Conservation (phyloP, 2,888 invertebrate genomes). For the Tetranychus piercei region DNA sequence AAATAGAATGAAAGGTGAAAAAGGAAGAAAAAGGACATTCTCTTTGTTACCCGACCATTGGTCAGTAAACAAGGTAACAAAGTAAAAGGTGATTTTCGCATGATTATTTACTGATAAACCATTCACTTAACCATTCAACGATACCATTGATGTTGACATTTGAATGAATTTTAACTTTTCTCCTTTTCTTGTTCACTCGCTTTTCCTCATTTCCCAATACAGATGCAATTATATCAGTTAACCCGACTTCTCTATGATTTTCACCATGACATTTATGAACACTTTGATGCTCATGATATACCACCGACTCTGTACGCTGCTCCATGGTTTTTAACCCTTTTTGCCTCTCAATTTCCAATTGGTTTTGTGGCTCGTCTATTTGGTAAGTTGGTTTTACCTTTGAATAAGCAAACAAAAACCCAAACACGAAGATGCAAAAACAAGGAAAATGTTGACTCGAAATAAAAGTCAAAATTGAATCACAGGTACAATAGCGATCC, state of each 20-base stretch:
- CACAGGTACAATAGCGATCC: background rate
- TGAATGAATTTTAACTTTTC: no score
- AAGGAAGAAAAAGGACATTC: no score
- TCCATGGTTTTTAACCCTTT: slow-evolving; percentile 85
- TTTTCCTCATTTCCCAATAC: slow-evolving; percentile 28
- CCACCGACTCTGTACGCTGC: slow-evolving; percentile 86
- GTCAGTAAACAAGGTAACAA: no score
- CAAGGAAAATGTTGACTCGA: background rate
- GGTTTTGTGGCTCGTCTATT: slow-evolving; percentile 86
- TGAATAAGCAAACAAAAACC: no score
- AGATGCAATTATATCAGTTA: slow-evolving; percentile 69
- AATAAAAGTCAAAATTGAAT: background rate
- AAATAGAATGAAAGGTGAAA: no score
- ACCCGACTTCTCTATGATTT: slow-evolving; percentile 69
- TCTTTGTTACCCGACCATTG: no score
- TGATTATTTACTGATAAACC: no score
- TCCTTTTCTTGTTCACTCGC: no score
- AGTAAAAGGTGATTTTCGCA: no score
- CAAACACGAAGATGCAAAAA: background rate
- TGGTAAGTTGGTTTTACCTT: no score
- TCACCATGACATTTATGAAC: slow-evolving; percentile 55
- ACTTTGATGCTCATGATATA: slow-evolving; percentile 61
- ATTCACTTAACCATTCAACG: no score
- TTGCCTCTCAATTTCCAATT: slow-evolving; percentile 86
- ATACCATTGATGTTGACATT: no score